Percentiles rank a stretch among this genome's conserved stretches.
phyloP scores from a whole-genome alignment of 2,797 vertebrate species.

The Gallinago solitaria region DNA sequence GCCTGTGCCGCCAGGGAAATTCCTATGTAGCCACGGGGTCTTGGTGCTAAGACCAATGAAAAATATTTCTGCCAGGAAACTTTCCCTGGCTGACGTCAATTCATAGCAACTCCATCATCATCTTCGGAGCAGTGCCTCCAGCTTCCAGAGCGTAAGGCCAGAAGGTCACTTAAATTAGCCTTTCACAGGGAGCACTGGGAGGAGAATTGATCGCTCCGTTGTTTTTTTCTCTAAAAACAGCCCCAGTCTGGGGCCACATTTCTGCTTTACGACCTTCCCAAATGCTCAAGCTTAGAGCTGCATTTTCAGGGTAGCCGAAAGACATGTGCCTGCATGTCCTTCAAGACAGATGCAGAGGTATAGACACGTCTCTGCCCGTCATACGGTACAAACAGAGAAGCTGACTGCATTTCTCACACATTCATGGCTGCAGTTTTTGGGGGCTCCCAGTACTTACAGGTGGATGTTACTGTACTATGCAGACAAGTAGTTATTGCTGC shows the following conservation, averaged over 20 bases:
- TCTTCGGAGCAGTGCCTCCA: neutral
- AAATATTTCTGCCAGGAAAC: neutral
- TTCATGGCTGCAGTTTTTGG: neutral
- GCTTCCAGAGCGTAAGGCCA: neutral
- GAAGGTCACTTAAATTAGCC: neutral
- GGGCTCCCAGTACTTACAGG: neutral
- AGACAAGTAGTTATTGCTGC: neutral
- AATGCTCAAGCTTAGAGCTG: neutral
- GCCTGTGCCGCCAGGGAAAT: neutral
- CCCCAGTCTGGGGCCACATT: neutral
- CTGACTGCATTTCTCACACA: neutral
- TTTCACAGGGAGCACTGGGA: neutral
- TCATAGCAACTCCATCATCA: neutral
- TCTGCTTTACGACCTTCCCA: neutral
- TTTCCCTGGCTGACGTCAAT: neutral
- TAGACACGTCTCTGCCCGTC: neutral
- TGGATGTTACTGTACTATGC: neutral
- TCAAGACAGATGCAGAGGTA: neutral
- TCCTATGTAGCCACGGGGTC: neutral
- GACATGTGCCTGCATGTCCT: neutral
- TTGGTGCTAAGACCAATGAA: neutral
- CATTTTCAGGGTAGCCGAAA: neutral
- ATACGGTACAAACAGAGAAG: neutral
- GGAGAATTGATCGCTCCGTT: neutral
- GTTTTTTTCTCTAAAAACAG: neutral